Conservation (phyloP, 2,888 invertebrate genomes). For the Apodemia zela region DNA sequence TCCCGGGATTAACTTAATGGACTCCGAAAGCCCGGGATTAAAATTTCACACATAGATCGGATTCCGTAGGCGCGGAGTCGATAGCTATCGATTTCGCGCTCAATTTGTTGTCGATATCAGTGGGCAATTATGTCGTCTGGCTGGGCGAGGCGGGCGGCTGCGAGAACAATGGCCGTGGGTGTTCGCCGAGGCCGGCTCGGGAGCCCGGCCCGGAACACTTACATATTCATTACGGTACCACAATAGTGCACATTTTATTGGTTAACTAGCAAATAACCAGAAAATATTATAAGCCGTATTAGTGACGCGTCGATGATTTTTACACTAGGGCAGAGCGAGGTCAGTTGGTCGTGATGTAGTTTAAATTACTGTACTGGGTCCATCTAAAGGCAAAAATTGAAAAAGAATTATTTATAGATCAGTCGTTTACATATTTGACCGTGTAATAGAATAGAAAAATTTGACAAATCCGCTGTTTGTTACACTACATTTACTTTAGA, state of each 20-base stretch:
- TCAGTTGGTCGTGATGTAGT: no score
- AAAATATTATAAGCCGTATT: no score
- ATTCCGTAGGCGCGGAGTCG: constrained; percentile 21
- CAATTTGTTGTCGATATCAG: constrained; percentile 59
- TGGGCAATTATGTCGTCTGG: constrained; percentile 38
- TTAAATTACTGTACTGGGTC: no score
- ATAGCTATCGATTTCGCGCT: constrained; percentile 52
- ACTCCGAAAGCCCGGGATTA: neutral
- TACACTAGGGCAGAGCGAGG: no score
- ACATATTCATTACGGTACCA: constrained; percentile 1
- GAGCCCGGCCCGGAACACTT: neutral
- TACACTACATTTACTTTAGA: no score
- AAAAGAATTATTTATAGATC: no score
- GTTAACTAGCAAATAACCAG: neutral
- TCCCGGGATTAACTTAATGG: no score
- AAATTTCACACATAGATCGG: neutral
- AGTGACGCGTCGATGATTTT: no score
- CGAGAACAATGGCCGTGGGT: constrained; percentile 23
- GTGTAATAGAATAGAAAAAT: no score
- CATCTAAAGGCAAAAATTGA: no score
- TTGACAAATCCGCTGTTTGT: no score
- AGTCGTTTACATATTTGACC: no score
- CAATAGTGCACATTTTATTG: neutral
- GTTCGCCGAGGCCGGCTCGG: neutral
- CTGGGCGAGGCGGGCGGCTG: constrained; percentile 42